A percentile compares a stretch with the other conserved stretches of the same genome.
phyloP scores from a whole-genome alignment of 2,797 vertebrate genomes.

The Gymnothorax javanicus region DNA sequence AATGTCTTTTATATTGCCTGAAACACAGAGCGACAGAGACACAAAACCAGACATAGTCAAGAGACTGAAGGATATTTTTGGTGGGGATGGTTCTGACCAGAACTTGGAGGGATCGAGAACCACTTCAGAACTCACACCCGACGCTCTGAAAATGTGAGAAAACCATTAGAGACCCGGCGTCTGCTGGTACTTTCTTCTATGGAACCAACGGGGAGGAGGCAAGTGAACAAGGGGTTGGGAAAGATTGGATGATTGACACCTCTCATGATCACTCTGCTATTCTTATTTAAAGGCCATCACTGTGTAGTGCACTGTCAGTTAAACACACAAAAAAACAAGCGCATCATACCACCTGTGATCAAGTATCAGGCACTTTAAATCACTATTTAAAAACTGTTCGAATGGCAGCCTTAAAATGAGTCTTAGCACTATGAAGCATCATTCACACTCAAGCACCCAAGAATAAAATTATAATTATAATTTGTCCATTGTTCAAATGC shows the following conservation, averaged over 20 bases:
- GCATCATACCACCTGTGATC: neutral
- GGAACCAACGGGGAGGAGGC: neutral
- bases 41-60: conserved; percentile 77
- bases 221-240: conserved; percentile 39
- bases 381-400: neutral
- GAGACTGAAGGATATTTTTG: conserved; percentile 39
- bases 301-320: neutral
- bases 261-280: conserved; percentile 24
- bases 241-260: conserved; percentile 22
- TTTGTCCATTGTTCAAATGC: neutral
- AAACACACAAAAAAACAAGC: neutral
- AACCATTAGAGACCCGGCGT: conserved; percentile 51
- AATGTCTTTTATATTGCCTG: conserved; percentile 87
- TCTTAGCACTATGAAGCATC: neutral
- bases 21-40: conserved; percentile 86
- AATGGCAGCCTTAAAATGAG: neutral
- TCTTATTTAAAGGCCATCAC: neutral
- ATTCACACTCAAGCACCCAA: neutral
- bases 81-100: conserved; percentile 75
- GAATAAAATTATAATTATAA: neutral
- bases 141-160: conserved; percentile 65
- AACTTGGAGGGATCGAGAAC: conserved; percentile 86
- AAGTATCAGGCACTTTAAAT: neutral
- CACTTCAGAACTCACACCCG: conserved; percentile 77
- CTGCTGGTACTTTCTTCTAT: conserved; percentile 20